Evolutionary conservation across 2,113 vertebrate species (phyloP), one percentile per base, ranked within the genome.

Genomic region (Bostrychus sinensis): DNA sequence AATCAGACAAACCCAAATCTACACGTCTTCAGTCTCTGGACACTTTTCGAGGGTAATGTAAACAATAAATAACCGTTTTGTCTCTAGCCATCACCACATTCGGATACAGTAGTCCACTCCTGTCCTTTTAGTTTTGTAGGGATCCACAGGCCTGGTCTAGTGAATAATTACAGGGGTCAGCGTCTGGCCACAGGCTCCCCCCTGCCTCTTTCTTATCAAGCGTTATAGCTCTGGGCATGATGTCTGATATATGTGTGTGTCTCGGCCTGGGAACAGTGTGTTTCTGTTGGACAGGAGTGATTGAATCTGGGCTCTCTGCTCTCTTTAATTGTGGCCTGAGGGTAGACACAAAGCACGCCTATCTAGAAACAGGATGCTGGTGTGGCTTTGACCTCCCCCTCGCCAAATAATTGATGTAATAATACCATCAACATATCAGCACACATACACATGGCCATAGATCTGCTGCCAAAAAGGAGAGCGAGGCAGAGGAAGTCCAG

Each of bases 281-380:
- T 91, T 91, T 88, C 91, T 93, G 86, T 93, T 92, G 89, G 88
- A 83, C 83, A 86, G 84, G 89, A 89, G 89, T 83, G 91, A 93
- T 93, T 92, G 91, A 93, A 92, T 93, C 89, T 91, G 80, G 84
- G 83, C 82, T 91, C 88, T 80, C 88, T 92, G 89, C 88, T 86
- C 1, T 68, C 50, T 75, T 83, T 95, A 95, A 95, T 94, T 92
- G 88, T 81, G 91, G 93, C 95, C 93, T 83, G 77, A 80, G 87
- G 91, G 82, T 78, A 87, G 90, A 92, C 84, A 89, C 87, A 84
- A 72, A 88, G 87, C 85, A 86, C 85, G 82, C 82, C 90, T 92
- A 86, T 91, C 84, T 89, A 73, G 73, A 90, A 92, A 92, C 89
- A 94, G 93, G 87, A 93, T 91, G 88, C 86, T 85, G 82, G 83